Evolutionary conservation across 35 echinoderm and acorn worm genomes (phyloP).

Genomic region (Lytechinus variegatus): DNA sequence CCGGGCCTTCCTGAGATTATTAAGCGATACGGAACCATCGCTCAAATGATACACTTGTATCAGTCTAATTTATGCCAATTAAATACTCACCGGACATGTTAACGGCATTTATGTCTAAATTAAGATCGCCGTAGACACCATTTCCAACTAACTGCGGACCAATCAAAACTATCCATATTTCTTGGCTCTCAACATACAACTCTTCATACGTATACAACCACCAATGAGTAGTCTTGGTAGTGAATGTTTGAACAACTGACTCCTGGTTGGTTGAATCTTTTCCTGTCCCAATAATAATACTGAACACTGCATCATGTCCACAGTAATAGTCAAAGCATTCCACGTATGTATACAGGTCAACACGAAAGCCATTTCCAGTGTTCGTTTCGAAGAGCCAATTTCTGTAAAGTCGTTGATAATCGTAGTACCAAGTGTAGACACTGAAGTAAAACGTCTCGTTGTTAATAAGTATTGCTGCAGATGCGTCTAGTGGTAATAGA

Average conservation of each 20-base stretch:
- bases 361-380: not conserved
- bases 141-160: not conserved
- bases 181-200: not conserved
- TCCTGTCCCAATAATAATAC: not conserved
- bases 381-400: not conserved
- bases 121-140: not conserved
- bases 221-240: too few relatives aligned
- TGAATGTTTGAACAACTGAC: not conserved
- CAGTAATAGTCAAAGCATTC: not conserved
- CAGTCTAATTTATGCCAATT: too few relatives aligned
- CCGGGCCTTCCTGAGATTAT: not conserved
- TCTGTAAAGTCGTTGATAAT: not conserved
- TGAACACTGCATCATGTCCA: not conserved
- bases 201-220: too few relatives aligned
- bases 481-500: too few relatives aligned
- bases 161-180: not conserved
- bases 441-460: too few relatives aligned
- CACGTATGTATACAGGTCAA: not conserved
- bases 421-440: too few relatives aligned
- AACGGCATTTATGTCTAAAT: not conserved
- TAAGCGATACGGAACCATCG: not conserved
- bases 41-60: not conserved
- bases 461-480: too few relatives aligned
- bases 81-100: not conserved
- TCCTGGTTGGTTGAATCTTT: not conserved